These are phyloP conservation scores for Zaprionus bogoriensis DNA, from an alignment of 2,888 invertebrate genomes.

Conservation along the genomic window DNA sequence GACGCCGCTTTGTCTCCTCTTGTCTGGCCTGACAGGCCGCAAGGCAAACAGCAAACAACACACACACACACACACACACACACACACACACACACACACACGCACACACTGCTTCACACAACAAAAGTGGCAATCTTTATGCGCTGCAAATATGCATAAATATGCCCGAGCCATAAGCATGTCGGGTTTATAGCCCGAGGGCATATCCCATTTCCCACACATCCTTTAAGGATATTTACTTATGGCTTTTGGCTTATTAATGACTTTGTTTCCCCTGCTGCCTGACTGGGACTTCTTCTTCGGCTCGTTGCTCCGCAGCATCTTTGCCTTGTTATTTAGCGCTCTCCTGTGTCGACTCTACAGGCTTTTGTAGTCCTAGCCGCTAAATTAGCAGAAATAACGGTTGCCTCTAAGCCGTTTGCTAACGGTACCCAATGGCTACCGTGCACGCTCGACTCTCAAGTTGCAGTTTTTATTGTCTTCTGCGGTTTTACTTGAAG, in stretches of 20 bases:
- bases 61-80: slow-evolving; percentile 24
- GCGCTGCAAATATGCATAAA: slow-evolving; percentile 60
- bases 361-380: slow-evolving; percentile 51
- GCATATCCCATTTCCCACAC: slow-evolving; percentile 25
- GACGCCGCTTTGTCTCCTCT: slow-evolving; percentile 77
- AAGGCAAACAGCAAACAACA: slow-evolving; percentile 34
- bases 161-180: slow-evolving; percentile 57
- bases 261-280: slow-evolving; percentile 41
- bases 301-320: slow-evolving; percentile 28
- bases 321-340: slow-evolving; percentile 66
- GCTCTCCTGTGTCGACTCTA: slow-evolving; percentile 50
- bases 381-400: slow-evolving; percentile 77
- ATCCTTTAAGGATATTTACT: slow-evolving; percentile 76
- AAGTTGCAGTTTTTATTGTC: slow-evolving; percentile 65
- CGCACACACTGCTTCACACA: too few species aligned
- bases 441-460: slow-evolving; percentile 60
- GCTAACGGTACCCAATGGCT: slow-evolving; percentile 71
- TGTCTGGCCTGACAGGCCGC: slow-evolving; percentile 63
- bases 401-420: slow-evolving; percentile 45
- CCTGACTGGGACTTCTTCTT: slow-evolving; percentile 46
- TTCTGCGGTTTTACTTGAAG: slow-evolving; percentile 37
- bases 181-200: slow-evolving; percentile 47
- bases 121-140: slow-evolving; percentile 59
- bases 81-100: slow-evolving; percentile 25
- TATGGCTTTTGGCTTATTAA: slow-evolving; percentile 72